phyloP scores from a whole-genome alignment of 2,113 vertebrate genomes.

The Verasper variegatus region DNA sequence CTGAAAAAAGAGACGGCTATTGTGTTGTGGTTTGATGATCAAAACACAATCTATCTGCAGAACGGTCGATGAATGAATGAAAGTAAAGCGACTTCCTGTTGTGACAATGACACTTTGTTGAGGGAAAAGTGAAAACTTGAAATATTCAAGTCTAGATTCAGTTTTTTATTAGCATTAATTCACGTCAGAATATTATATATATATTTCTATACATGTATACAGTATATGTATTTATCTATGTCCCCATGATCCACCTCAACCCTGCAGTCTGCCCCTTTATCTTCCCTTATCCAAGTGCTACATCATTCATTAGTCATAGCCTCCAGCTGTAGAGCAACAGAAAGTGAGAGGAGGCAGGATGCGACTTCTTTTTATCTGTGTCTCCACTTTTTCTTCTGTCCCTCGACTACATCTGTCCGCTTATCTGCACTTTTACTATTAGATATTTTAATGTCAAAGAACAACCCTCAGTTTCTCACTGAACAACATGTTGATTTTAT shows the following conservation, averaged over 20 bases:
- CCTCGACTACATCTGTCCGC: slow-evolving; percentile 1
- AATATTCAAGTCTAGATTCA: background rate
- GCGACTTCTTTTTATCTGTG: slow-evolving; percentile 7
- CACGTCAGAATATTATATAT: no score
- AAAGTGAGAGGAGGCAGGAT: slow-evolving; percentile 20
- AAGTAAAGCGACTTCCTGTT: background rate
- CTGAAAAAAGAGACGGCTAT: slow-evolving; percentile 15
- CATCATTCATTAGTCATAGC: slow-evolving; percentile 56
- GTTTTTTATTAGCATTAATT: slow-evolving; percentile 9
- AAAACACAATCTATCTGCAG: slow-evolving; percentile 34
- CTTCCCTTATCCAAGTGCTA: slow-evolving; percentile 31
- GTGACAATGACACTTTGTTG: background rate
- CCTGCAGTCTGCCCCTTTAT: slow-evolving; percentile 26
- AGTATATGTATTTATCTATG: no score
- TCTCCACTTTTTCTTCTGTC: background rate
- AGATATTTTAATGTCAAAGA: background rate
- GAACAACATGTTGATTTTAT: no score
- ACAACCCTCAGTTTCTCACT: background rate
- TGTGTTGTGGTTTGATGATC: slow-evolving; percentile 19
- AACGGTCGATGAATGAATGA: background rate
- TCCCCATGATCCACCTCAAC: slow-evolving; percentile 3
- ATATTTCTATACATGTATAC: no score
- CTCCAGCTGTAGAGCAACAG: slow-evolving; percentile 28
- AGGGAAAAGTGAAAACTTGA: background rate
- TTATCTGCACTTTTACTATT: background rate